These are phyloP conservation scores for Chloropsis cyanopogon DNA, from an alignment of 2,113 vertebrate species.

Conservation along the genomic window DNA sequence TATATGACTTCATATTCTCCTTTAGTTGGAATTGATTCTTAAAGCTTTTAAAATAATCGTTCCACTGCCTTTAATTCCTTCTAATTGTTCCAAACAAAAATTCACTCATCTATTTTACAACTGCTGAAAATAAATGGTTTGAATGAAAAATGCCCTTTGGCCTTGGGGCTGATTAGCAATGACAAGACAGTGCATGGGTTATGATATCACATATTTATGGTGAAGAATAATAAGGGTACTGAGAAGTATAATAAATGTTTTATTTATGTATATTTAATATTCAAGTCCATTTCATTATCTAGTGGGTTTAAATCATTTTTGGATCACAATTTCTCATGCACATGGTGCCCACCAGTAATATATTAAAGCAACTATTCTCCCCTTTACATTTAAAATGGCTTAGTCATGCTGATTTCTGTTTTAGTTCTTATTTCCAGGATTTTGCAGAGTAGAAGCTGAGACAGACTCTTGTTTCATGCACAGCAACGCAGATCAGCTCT, in stretches of 20 bases:
- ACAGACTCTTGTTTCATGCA: not conserved
- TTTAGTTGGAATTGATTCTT: constrained; percentile 60
- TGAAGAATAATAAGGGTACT: constrained; percentile 62
- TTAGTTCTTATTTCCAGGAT: constrained; percentile 34
- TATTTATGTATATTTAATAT: constrained; percentile 75
- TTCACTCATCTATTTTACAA: constrained; percentile 26
- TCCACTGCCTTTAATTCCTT: constrained; percentile 56
- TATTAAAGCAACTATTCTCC: constrained; percentile 50
- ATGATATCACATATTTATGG: constrained; percentile 69
- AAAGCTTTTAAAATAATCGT: constrained; percentile 41
- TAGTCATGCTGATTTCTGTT: constrained; percentile 49
- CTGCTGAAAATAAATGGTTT: constrained; percentile 10
- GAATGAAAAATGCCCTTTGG: constrained; percentile 71
- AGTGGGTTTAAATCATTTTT: constrained; percentile 64
- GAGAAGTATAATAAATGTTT: constrained; percentile 69
- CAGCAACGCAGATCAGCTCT: not conserved
- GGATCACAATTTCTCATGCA: constrained; percentile 39
- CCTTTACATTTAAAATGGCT: constrained; percentile 68
- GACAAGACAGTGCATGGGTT: constrained; percentile 81
- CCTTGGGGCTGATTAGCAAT: constrained; percentile 79
- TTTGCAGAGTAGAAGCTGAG: constrained; percentile 19
- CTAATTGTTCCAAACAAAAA: constrained; percentile 62
- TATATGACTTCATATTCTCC: constrained; percentile 34
- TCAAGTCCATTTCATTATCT: constrained; percentile 71
- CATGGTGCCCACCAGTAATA: not conserved